phyloP scores from a whole-genome alignment of 2,797 vertebrate species.

The Synanceia verrucosa region DNA sequence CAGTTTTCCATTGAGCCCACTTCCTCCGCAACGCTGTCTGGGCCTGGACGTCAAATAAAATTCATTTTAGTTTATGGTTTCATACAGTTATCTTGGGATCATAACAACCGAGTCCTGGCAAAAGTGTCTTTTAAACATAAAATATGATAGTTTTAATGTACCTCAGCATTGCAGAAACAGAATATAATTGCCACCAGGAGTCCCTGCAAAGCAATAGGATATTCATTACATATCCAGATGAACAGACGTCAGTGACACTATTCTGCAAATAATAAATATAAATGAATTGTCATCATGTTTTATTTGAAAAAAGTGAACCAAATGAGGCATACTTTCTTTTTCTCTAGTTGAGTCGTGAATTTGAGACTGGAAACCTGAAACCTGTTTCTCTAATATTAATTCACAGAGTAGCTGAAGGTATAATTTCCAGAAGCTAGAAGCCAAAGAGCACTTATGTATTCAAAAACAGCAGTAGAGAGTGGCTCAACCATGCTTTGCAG shows the following conservation, averaged over 20 bases:
- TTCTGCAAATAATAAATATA: constrained; percentile 3
- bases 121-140: neutral
- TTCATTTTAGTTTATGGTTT: neutral
- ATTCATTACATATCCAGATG: constrained; percentile 16
- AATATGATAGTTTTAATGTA: constrained; percentile 46
- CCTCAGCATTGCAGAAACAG: constrained; percentile 87
- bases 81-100: neutral
- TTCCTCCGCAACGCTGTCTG: constrained; percentile 79
- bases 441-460: neutral
- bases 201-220: constrained; percentile 71
- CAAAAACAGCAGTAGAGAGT: neutral
- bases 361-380: neutral
- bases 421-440: neutral
- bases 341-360: neutral
- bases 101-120: neutral
- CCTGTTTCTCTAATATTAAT: neutral
- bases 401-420: neutral
- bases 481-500: neutral
- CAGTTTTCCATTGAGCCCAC: constrained; percentile 72
- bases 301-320: neutral
- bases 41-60: constrained; percentile 64
- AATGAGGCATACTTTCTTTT: neutral
- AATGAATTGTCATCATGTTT: neutral
- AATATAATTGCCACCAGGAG: constrained; percentile 85
- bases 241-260: constrained; percentile 11